Evolutionary conservation across 2,113 vertebrate species (phyloP), one percentile per base, ranked within the genome.

Genomic region (Rhinogobius similis): DNA sequence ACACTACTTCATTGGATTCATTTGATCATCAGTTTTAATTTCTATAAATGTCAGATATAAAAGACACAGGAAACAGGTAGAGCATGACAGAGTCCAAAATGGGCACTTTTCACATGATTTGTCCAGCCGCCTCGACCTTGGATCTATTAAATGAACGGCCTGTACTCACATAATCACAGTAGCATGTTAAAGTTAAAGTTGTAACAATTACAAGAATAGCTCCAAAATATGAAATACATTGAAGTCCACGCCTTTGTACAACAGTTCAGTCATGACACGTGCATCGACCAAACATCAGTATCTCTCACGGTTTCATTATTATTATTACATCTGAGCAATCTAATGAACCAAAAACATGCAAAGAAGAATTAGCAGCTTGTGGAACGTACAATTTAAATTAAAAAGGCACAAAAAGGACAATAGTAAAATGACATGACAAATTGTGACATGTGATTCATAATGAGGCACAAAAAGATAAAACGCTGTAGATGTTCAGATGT

Each of bases 71-170:
- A 59, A 58, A 59, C 27, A 36, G 18, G 36, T 20, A n/a, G 27
- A 10, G 13, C 9, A 32, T 61, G 50, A 52, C 50, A 52, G 29
- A 61, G 27, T 56, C 12, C 23, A 32, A 18, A 59, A 59, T 3
- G 56, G 56, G 56, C 26, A 59, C 56, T 59, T 5, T 29, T 16
- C 53, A 10, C 53, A 55, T 58, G 27, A 58, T 58, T 58, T 58
- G 55, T 61, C 18, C 58, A 20, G 16, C 18, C 58, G 29, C 58
- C n/a, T n/a, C n/a, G n/a, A n/a, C n/a, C n/a, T n/a, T n/a, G n/a
- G n/a, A n/a, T n/a, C n/a, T n/a, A n/a, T n/a, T n/a, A n/a, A n/a
- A n/a, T n/a, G n/a, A n/a, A n/a, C n/a, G n/a, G n/a, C n/a, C 18
- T 61, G 29, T n/a, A 8, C 24, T 18, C 55, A 55, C 24, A 58